These are phyloP conservation scores for Patiria miniata DNA, from an alignment of 35 echinoderm and acorn worm genomes.

Conservation along the genomic window DNA sequence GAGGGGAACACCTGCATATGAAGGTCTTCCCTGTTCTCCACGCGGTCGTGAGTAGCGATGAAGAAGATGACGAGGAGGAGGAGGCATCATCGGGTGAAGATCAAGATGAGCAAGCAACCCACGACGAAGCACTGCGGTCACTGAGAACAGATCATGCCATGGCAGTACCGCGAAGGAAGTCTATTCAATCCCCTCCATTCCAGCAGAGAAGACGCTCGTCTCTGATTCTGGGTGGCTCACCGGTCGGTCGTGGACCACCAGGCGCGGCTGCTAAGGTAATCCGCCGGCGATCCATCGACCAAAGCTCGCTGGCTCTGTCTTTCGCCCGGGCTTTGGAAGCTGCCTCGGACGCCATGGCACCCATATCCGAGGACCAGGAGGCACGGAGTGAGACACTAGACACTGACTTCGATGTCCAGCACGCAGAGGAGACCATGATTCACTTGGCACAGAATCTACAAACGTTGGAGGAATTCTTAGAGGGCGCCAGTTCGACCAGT, in stretches of 20 bases:
- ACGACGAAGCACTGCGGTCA: not conserved
- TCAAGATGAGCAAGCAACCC: not conserved
- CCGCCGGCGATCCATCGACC: constrained; percentile 50
- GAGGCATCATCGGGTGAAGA: not conserved
- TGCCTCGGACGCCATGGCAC: constrained; percentile 22
- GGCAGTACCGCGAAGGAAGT: not conserved
- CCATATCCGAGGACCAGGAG: constrained; percentile 15
- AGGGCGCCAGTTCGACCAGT: not conserved
- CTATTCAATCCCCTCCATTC: not conserved
- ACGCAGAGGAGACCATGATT: constrained; percentile 67
- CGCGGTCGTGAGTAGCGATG: constrained; percentile 31
- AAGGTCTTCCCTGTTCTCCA: constrained; percentile 75
- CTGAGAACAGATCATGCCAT: not conserved
- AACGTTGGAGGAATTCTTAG: constrained; percentile 49
- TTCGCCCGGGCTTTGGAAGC: constrained; percentile 29
- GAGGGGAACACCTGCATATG: constrained; percentile 17
- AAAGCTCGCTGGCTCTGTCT: constrained; percentile 28
- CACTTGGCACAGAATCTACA: constrained; percentile 63
- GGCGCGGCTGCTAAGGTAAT: not conserved
- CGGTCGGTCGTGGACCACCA: not conserved
- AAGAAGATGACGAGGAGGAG: constrained; percentile 53
- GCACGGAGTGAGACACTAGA: not conserved
- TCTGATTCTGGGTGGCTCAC: not conserved
- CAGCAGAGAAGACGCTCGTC: constrained; percentile 23
- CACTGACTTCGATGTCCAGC: constrained; percentile 49